These are phyloP conservation scores for Pelochelys cantorii DNA, from an alignment of 2,797 vertebrate species.

Conservation along the genomic window DNA sequence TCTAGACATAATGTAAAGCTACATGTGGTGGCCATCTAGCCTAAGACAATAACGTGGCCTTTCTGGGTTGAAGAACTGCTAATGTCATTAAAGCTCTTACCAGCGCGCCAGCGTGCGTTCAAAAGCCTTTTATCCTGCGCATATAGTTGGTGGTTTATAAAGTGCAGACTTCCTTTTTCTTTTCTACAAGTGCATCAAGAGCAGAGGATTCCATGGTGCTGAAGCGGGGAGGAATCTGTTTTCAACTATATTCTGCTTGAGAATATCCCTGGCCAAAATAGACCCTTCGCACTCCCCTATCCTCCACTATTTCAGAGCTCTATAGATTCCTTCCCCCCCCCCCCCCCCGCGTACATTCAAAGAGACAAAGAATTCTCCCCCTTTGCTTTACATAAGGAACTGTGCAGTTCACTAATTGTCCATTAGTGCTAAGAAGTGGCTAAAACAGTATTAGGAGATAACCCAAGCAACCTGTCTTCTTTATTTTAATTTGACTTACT, in stretches of 20 bases:
- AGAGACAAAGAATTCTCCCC: conserved; percentile 64
- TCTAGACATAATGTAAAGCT: conserved; percentile 54
- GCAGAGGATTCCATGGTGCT: conserved; percentile 45
- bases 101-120: conserved; percentile 70
- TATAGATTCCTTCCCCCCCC: conserved; percentile 8
- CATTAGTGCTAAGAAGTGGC: conserved; percentile 75
- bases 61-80: conserved; percentile 79
- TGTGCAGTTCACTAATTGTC: conserved; percentile 74
- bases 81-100: conserved; percentile 78
- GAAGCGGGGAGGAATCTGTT: conserved; percentile 45
- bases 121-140: conserved; percentile 74
- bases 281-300: conserved; percentile 57
- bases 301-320: conserved; percentile 39
- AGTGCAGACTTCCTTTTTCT: conserved; percentile 73
- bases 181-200: conserved; percentile 50
- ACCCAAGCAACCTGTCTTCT: conserved; percentile 75
- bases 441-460: conserved; percentile 78
- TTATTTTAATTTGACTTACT: conserved; percentile 72
- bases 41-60: conserved; percentile 70
- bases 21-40: conserved; percentile 77
- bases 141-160: conserved; percentile 72
- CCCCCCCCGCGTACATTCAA: background rate
- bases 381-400: conserved; percentile 46
- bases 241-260: conserved; percentile 59
- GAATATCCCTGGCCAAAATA: conserved; percentile 48